Base-by-base conservation (phyloP, 2,888 invertebrate genomes). In the Dicyrtoma fusca region DNA sequence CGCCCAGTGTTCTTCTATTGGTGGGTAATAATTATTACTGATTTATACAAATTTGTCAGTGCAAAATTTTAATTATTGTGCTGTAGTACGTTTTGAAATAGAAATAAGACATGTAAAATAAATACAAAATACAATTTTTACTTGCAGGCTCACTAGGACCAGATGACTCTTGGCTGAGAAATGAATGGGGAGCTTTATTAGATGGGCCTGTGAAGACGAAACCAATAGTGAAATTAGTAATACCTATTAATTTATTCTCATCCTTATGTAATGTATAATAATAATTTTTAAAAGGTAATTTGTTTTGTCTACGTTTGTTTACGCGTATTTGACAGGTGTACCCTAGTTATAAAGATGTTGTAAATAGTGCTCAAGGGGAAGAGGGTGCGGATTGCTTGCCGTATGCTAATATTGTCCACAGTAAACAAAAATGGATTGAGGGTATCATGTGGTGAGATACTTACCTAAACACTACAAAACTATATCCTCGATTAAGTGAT, bases 1-100 rank as follows among this genome's bases (percentile, higher is more conserved):
- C 2, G 91, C 91, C 0, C 97, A 97, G 84, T 91, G 94, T 70
- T 96, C 95, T 42, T 96, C 95, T 77, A 90, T 97, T 51, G 97
- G 97, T 25, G 91, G 97, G 97, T 25, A 91, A 91, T 75, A 34
- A n/a, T n/a, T n/a, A n/a, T n/a, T n/a, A n/a, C n/a, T n/a, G n/a
- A n/a, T n/a, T n/a, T n/a, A n/a, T n/a, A n/a, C n/a, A n/a, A n/a
- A n/a, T n/a, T n/a, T n/a, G n/a, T n/a, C n/a, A n/a, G n/a, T n/a
- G n/a, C n/a, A n/a, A n/a, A n/a, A n/a, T n/a, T n/a, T n/a, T n/a
- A n/a, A n/a, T n/a, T n/a, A n/a, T n/a, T n/a, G n/a, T n/a, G n/a
- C n/a, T n/a, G n/a, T n/a, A n/a, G n/a, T n/a, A n/a, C n/a, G n/a
- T n/a, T n/a, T n/a, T n/a, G n/a, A n/a, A n/a, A n/a, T n/a, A n/a